Evolutionary conservation across 2,888 invertebrate species (phyloP).

Genomic region (Hyposoter dolosus): DNA sequence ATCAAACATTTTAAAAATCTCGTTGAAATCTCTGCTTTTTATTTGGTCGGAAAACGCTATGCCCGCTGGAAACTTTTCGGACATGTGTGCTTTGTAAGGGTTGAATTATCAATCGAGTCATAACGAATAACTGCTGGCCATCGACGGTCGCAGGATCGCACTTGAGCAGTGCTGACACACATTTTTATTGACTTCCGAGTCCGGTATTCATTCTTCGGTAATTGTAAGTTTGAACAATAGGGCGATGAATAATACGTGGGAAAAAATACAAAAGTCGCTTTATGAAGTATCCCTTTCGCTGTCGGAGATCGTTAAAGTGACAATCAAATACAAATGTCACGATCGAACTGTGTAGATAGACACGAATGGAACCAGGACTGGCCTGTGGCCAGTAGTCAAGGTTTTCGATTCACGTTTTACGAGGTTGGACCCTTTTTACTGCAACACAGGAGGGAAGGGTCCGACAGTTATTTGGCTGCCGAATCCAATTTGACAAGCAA

Average conservation of each 20-base stretch:
- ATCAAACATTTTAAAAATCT: too few relatives aligned
- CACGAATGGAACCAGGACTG: slow-evolving; percentile 1
- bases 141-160: neutral
- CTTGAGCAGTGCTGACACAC: neutral
- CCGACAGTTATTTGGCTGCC: slow-evolving; percentile 76
- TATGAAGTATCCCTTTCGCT: neutral
- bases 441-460: slow-evolving; percentile 31
- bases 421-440: slow-evolving; percentile 1
- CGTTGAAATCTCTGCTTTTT: too few relatives aligned
- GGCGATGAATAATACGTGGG: neutral
- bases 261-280: neutral
- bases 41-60: too few relatives aligned
- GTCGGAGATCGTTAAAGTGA: neutral
- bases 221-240: neutral
- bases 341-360: neutral
- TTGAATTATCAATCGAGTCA: neutral
- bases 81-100: neutral
- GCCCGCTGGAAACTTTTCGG: neutral
- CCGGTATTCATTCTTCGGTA: neutral
- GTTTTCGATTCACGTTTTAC: slow-evolving; percentile 23
- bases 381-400: slow-evolving; percentile 44
- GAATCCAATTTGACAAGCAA: slow-evolving; percentile 79
- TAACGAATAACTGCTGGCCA: neutral
- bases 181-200: neutral
- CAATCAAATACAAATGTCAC: slow-evolving; percentile 12